Percentiles rank a stretch among this genome's conserved stretches.
Conservation (phyloP, 2,888 invertebrate species). For the Pogonocherus hispidulus region DNA sequence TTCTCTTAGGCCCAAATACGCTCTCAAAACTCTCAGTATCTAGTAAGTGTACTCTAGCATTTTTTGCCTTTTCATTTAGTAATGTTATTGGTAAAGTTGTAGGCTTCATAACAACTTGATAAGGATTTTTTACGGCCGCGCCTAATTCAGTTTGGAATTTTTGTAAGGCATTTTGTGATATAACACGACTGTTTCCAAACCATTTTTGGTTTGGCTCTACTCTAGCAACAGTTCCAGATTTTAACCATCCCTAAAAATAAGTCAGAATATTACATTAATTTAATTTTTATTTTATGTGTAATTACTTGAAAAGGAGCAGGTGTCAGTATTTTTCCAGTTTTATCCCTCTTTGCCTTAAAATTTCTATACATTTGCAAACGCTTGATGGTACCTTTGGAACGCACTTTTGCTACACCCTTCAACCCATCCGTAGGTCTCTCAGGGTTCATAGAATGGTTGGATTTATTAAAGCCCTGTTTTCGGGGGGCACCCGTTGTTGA, state of each 20-base stretch:
- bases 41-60: conserved; percentile 92
- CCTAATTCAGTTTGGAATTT: conserved; percentile 96
- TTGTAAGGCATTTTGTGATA: conserved; percentile 90
- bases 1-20: conserved; percentile 96
- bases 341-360: conserved; percentile 94
- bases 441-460: conserved; percentile 95
- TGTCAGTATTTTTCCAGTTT: conserved; percentile 88
- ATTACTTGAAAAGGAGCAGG: conserved; percentile 80
- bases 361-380: conserved; percentile 98
- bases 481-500: conserved; percentile 82
- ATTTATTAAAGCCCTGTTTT: conserved; percentile 87
- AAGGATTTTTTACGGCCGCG: conserved; percentile 94
- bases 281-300: neutral
- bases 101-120: conserved; percentile 97
- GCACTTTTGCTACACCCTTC: conserved; percentile 86
- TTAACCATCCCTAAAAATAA: conserved; percentile 75
- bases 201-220: conserved; percentile 98
- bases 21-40: conserved; percentile 95
- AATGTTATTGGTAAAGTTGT: conserved; percentile 95
- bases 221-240: conserved; percentile 91
- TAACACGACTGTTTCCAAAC: conserved; percentile 99
- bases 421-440: conserved; percentile 84
- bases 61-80: conserved; percentile 91
- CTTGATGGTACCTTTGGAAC: conserved; percentile 95
- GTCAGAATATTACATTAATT: neutral